These are phyloP conservation scores for Decapterus maruadsi DNA, from an alignment of 2,797 vertebrate genomes.

Conservation along the genomic window DNA sequence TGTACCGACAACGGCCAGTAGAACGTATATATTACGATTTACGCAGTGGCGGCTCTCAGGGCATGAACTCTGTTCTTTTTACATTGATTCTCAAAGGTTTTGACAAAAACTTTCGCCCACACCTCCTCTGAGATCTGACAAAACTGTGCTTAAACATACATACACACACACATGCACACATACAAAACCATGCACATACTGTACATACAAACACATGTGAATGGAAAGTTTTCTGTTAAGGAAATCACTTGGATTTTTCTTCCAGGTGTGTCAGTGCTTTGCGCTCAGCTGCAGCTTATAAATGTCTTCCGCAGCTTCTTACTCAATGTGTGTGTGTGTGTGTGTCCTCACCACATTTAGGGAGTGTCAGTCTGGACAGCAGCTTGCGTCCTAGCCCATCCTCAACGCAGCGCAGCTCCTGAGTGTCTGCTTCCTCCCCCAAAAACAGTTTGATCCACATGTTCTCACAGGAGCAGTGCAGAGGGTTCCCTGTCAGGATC, in stretches of 20 bases:
- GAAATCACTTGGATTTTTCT: slow-evolving; percentile 47
- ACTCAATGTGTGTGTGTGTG: slow-evolving; percentile 17
- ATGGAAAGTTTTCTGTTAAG: slow-evolving; percentile 21
- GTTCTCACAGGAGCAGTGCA: slow-evolving; percentile 95
- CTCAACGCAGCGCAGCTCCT: slow-evolving; percentile 92
- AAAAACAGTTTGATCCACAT: slow-evolving; percentile 97
- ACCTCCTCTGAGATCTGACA: slow-evolving; percentile 20
- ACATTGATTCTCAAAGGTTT: slow-evolving; percentile 36
- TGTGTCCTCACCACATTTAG: slow-evolving; percentile 91
- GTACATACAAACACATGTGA: slow-evolving; percentile 27
- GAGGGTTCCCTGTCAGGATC: slow-evolving; percentile 92
- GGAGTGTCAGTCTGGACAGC: slow-evolving; percentile 88
- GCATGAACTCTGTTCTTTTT: slow-evolving; percentile 35
- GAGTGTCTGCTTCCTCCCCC: slow-evolving; percentile 89
- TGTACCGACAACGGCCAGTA: slow-evolving; percentile 9
- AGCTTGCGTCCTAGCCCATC: slow-evolving; percentile 89
- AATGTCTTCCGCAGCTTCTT: slow-evolving; percentile 41
- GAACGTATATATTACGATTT: slow-evolving; percentile 40
- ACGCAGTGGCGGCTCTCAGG: slow-evolving; percentile 25
- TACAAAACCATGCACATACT: background rate
- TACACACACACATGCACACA: no score
- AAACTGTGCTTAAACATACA: no score
- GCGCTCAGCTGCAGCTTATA: slow-evolving; percentile 27
- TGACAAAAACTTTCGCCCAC: slow-evolving; percentile 22
- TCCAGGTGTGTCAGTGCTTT: slow-evolving; percentile 53